These are phyloP conservation scores for Lucilia cuprina DNA, from an alignment of 1,140 invertebrate species.

Conservation along the genomic window DNA sequence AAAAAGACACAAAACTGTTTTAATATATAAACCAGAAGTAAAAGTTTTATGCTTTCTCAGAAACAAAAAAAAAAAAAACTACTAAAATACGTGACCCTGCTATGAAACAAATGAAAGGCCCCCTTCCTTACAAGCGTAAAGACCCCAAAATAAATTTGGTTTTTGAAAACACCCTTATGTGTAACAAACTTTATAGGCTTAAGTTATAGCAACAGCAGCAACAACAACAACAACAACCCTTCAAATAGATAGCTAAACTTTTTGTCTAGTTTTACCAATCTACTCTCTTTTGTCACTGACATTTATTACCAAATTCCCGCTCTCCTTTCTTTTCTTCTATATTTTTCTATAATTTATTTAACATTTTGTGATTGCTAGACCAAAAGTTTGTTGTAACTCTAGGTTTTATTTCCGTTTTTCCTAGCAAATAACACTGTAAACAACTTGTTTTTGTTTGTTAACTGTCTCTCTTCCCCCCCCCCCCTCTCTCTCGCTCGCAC, in stretches of 20 bases:
- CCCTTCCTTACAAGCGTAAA: too few species aligned
- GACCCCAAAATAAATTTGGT: not conserved
- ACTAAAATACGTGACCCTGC: conserved; percentile 10
- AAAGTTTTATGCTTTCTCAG: not conserved
- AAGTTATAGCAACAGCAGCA: not conserved
- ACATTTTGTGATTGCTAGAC: not conserved
- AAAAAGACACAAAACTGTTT: not conserved
- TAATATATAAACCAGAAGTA: conserved; percentile 13
- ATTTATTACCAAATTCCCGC: not conserved
- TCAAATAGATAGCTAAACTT: too few species aligned
- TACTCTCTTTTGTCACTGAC: too few species aligned
- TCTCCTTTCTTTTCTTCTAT: not conserved
- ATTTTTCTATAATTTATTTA: not conserved
- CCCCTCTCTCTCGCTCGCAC: too few species aligned
- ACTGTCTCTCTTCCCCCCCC: too few species aligned
- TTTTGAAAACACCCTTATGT: not conserved
- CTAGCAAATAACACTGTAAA: not conserved
- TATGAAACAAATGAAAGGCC: conserved; percentile 1
- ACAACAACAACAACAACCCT: not conserved
- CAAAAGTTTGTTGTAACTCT: not conserved
- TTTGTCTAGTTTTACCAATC: too few species aligned
- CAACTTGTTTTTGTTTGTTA: not conserved
- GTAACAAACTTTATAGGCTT: not conserved
- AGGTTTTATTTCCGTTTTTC: not conserved
- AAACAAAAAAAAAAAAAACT: too few species aligned